A percentile compares a stretch with the other conserved stretches of the same genome.
These are phyloP conservation scores for Calliopsis andreniformis DNA, from an alignment of 1,140 invertebrate species.

Conservation along the genomic window DNA sequence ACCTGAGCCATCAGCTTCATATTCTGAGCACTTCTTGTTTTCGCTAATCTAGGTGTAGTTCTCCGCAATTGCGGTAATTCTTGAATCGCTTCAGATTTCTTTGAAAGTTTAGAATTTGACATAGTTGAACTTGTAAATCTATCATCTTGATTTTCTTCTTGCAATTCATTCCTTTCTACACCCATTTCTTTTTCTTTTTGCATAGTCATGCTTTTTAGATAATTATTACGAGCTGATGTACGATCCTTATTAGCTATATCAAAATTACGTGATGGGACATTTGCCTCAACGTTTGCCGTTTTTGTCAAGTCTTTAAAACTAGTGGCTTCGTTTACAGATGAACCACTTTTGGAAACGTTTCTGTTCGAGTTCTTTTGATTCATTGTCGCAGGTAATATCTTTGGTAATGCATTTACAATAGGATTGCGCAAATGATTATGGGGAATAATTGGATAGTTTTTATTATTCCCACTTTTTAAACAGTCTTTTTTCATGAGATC, in stretches of 20 bases:
- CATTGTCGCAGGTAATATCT: slow-evolving; percentile 48
- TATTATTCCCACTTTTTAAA: slow-evolving; percentile 15
- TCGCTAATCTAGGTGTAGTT: slow-evolving; percentile 78
- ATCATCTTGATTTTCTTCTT: slow-evolving; percentile 22
- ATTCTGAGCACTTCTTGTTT: slow-evolving; percentile 78
- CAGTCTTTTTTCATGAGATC: slow-evolving; percentile 44
- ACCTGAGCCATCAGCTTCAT: slow-evolving; percentile 78
- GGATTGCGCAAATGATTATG: slow-evolving; percentile 68
- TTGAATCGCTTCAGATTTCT: slow-evolving; percentile 55
- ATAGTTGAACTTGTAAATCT: slow-evolving; percentile 12
- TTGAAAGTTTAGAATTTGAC: slow-evolving; percentile 23
- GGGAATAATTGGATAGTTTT: slow-evolving; percentile 27
- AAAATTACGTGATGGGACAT: neutral
- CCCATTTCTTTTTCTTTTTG: slow-evolving; percentile 17
- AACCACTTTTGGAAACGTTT: neutral
- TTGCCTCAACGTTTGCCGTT: slow-evolving; percentile 3
- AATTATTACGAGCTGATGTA: neutral
- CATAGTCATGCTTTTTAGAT: neutral
- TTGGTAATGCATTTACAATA: slow-evolving; percentile 79
- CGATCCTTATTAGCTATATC: neutral
- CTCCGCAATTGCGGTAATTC: slow-evolving; percentile 72
- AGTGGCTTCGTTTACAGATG: neutral
- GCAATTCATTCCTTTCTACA: neutral
- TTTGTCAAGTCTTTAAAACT: neutral
- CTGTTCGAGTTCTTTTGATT: slow-evolving; percentile 26